phyloP scores from a whole-genome alignment of 2,113 vertebrate species.

The Anolis sagrei region DNA sequence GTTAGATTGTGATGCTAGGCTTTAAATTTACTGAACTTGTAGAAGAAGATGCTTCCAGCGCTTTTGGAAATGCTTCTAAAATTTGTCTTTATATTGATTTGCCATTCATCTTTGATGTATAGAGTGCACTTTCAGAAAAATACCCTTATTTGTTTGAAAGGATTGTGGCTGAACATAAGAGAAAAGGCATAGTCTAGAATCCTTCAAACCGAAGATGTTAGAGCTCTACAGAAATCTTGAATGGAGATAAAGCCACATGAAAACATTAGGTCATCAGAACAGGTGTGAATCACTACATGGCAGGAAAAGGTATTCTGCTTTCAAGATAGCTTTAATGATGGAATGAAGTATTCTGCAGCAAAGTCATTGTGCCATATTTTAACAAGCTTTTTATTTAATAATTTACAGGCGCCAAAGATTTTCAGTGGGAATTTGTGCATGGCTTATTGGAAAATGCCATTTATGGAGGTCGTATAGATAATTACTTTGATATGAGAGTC shows the following conservation, averaged over 20 bases:
- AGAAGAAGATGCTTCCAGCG: background rate
- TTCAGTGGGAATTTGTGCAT: conserved; percentile 95
- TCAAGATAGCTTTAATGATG: conserved; percentile 3
- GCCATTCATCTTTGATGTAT: background rate
- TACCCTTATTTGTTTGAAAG: background rate
- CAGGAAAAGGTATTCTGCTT: background rate
- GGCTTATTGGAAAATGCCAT: conserved; percentile 94
- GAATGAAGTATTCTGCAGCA: conserved; percentile 32
- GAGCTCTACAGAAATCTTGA: background rate
- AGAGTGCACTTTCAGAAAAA: background rate
- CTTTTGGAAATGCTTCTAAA: background rate
- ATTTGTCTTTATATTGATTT: background rate
- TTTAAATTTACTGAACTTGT: background rate
- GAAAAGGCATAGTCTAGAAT: background rate
- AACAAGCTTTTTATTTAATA: conserved; percentile 38
- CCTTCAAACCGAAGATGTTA: conserved; percentile 9
- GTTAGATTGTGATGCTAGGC: too few species aligned
- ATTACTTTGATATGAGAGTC: conserved; percentile 90
- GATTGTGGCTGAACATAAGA: background rate
- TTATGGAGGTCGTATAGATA: conserved; percentile 96
- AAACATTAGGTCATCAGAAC: conserved; percentile 20
- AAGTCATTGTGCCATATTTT: conserved; percentile 13
- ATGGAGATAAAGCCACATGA: background rate
- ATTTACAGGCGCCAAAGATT: conserved; percentile 81
- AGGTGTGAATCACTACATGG: conserved; percentile 1